Evolutionary conservation across 2,113 vertebrate genomes (phyloP).

Genomic region (Eretmodus cyanostictus): DNA sequence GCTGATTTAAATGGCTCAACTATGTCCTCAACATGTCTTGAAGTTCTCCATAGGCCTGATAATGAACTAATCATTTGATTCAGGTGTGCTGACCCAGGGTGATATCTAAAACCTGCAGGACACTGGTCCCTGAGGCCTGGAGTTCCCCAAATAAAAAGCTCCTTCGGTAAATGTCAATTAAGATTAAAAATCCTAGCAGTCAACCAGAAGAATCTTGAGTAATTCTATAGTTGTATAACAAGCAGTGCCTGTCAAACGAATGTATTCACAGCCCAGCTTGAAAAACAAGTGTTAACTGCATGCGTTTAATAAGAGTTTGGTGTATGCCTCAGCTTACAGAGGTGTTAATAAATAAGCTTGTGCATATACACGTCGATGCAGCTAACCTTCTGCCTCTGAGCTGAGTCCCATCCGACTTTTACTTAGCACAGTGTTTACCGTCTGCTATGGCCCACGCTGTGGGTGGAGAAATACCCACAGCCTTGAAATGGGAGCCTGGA

Average conservation of each 20-base stretch:
- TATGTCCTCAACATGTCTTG: background rate
- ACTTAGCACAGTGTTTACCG: constrained; percentile 29
- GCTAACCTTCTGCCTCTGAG: background rate
- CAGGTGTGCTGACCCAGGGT: background rate
- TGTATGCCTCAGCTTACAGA: background rate
- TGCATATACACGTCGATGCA: background rate
- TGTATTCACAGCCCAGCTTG: background rate
- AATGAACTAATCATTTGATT: background rate
- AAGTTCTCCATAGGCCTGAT: background rate
- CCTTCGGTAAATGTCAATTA: background rate
- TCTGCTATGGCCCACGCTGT: constrained; percentile 16
- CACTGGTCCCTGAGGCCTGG: background rate
- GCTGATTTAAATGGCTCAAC: background rate
- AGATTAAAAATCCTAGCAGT: background rate
- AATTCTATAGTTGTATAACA: background rate
- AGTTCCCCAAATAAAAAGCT: background rate
- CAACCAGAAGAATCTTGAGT: background rate
- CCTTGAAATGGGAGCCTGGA: constrained; percentile 4
- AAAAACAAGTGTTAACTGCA: background rate
- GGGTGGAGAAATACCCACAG: background rate
- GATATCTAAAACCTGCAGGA: background rate
- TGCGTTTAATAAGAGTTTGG: background rate
- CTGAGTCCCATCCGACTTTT: constrained; percentile 3
- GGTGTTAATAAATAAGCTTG: background rate
- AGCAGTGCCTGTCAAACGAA: background rate